Conservation (phyloP, 1,140 invertebrate genomes). For the Delia radicum region DNA sequence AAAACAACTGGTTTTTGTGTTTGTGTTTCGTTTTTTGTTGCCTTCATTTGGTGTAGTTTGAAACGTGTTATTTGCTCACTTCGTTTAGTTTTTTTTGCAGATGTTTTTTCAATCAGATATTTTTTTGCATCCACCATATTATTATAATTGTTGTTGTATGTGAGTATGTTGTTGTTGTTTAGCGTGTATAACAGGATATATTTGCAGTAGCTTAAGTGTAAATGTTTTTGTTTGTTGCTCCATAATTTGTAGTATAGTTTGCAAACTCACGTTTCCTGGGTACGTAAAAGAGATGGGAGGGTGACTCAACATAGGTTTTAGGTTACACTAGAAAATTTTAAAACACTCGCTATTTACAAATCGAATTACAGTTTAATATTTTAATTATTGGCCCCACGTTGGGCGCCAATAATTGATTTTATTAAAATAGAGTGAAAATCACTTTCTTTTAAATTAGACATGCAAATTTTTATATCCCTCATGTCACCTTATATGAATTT, state of each 20-base stretch:
- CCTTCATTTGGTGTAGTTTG: constrained; percentile 23
- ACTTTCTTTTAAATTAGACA: no score
- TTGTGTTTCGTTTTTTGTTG: background rate
- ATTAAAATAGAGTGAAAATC: no score
- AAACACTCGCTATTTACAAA: no score
- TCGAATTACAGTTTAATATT: no score
- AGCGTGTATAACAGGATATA: constrained; percentile 14
- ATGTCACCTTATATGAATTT: no score
- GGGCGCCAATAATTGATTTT: no score
- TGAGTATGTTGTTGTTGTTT: background rate
- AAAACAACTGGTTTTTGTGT: constrained; percentile 9
- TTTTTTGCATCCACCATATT: background rate
- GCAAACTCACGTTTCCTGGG: constrained; percentile 28
- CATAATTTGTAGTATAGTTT: constrained; percentile 31
- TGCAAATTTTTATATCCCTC: no score
- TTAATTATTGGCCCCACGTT: no score
- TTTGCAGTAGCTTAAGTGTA: background rate
- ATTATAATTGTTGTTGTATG: background rate
- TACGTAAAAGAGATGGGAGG: background rate
- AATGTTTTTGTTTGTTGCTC: constrained; percentile 29
- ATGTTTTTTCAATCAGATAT: constrained; percentile 1
- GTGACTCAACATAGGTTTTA: no score
- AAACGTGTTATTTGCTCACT: constrained; percentile 17
- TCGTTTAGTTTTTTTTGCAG: background rate
- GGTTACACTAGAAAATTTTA: no score